Base-by-base conservation (phyloP, 2,797 vertebrate species). In the Kryptolebias ocellatus region DNA sequence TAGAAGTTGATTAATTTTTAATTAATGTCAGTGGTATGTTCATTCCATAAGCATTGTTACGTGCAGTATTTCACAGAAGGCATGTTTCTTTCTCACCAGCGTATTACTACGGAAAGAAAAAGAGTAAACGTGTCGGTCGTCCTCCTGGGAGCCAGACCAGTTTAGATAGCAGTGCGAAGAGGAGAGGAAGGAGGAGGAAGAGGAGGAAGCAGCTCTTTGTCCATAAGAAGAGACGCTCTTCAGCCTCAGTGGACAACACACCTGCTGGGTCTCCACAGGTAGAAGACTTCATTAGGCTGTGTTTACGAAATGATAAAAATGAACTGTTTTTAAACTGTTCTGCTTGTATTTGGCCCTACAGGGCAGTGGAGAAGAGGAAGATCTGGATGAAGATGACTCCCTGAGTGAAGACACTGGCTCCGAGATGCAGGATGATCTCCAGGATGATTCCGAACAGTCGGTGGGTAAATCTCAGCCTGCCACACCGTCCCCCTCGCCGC, bases 251-350 rank as follows among this genome's bases (percentile, higher is more conserved):
- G 61, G 97, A 99, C 89, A 98, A 98, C 91, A 98, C 96, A 0
- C 97, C 98, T n/a, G 96, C 92, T 12, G 98, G 96, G 15, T 98
- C 97, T 72, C 97, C 96, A 72, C 98, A 98, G 96, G 98, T 98
- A 94, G 34, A 29, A 61, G 51, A 51, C 5, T 50, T 49, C 18
- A 42, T 59, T 12, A 56, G 45, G 27, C 6, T n/a, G 4, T 11
- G 49, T 14, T n/a, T n/a, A 7, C 51, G 53, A 0, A 0, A 27
- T 8, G 10, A 39, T 10, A 39, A 39, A 39, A 42, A 14, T 3
- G 42, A 31, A 50, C 4, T 53, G 20, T 55, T 27, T 46, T 55
- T 17, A 69, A 2, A n/a, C 7, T 14, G n/a, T 15, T 24, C 2
- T 75, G 4, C 18, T 16, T 34, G 11, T 57, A n/a, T 65, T 74